Base-by-base conservation (phyloP, 2,888 invertebrate species). In the Callyntrura sp. region DNA sequence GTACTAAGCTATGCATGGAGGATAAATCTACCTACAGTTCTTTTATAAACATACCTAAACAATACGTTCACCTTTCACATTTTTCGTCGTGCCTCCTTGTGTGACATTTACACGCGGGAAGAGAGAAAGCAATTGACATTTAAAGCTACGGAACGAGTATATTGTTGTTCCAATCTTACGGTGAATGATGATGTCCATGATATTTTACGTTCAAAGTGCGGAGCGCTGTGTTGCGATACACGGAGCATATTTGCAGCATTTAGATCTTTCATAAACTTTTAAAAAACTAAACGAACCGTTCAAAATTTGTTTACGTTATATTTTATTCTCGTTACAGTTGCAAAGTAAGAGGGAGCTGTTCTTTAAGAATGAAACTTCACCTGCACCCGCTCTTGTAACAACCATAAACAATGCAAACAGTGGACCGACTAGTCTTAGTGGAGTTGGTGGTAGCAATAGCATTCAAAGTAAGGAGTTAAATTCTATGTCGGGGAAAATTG, bases 321-420 rank as follows among this genome's bases (percentile, higher is more conserved):
- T 76, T n/a, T 85, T 76, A 23, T 23, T 62, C 20, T 83, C 55
- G 76, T 87, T 92, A 23, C 96, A 97, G 96, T 96, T 97, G 95
- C 97, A 97, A 95, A 96, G 96, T 94, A 98, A 98, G 95, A 96
- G 98, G 94, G 97, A 98, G 95, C 96, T 97, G 95, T 98, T 98
- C 95, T 98, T 98, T 95, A 97, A 97, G 95, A 94, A 94, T 94
- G 95, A 94, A 92, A 93, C 94, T 83, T 94, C 94, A 28, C 93
- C 93, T 84, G 93, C 93, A 70, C 93, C 93, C 81, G 81, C 93
- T 88, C 90, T 92, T 14, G 93, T 93, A 94, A 96, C 96, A 94
- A 96, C 95, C 28, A 94, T 95, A 76, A 89, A 89, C 79, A 89
- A 79, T 84, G 70, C 85, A 28, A 95, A 95, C 92, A 95, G 95